Evolutionary conservation across 2,113 vertebrate species (phyloP), one percentile per base, ranked within the genome.

Genomic region (Talpa occidentalis): DNA sequence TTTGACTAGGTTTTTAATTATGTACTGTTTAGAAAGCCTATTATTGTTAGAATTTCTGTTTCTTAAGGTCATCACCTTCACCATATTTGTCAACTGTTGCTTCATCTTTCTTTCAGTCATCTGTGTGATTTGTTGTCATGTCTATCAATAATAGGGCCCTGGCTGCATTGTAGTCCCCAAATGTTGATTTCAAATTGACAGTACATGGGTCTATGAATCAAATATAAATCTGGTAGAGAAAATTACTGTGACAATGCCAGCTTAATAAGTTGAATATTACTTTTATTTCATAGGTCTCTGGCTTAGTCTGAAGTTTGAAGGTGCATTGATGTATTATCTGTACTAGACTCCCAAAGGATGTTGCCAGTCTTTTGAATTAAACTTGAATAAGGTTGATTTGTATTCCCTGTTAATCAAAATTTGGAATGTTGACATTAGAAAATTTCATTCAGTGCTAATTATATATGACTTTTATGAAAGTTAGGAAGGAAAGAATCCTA

Each of bases 401-500:
- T 96, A 97, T 96, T 96, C 96, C 76, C 90, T 96, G 95, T 96
- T 97, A 97, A 97, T 97, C 97, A 97, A 97, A 97, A 97, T 95
- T 97, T 95, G 94, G 96, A 92, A 90, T 97, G 94, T 97, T 97
- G 95, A 95, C 94, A 95, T 96, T 97, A 95, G 97, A 96, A 97
- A 97, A 95, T 97, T 97, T 95, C 91, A 97, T 97, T 97, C 97
- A 97, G 70, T 97, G 92, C 93, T 97, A 97, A 97, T 96, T 97
- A 96, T 97, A 97, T 97, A 97, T 97, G 94, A 94, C 96, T 97
- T 97, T 97, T 95, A 97, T 97, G 96, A 97, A 97, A 97, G 94
- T 97, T 97, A 96, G 90, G 95, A 97, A 96, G 87, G 62, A 88
- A 96, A 77, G 96, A 96, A 97, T 97, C 95, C 96, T 97, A 94